These are phyloP conservation scores for Caradrina clavipalpis DNA, from an alignment of 2,888 invertebrate genomes.

Conservation along the genomic window DNA sequence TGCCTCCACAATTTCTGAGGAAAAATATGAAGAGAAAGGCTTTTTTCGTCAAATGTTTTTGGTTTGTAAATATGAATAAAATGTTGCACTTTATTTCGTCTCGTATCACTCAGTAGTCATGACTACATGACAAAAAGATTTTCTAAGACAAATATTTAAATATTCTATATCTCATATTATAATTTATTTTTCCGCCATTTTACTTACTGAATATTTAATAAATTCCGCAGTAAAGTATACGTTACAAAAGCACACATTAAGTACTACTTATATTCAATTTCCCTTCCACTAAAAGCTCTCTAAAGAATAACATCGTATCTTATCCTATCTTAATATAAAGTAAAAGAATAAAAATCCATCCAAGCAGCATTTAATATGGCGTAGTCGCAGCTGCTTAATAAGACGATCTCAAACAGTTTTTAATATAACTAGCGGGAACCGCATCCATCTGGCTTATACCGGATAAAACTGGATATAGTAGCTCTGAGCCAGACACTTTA, in stretches of 20 bases:
- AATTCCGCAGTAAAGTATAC: slow-evolving; percentile 17
- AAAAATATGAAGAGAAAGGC: background rate
- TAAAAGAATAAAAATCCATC: slow-evolving; percentile 24
- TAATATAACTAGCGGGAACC: slow-evolving; percentile 56
- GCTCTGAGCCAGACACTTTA: slow-evolving; percentile 35
- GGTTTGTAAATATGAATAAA: background rate
- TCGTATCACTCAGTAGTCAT: background rate
- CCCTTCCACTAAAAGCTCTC: background rate
- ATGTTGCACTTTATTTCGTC: too few relatives aligned
- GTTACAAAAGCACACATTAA: slow-evolving; percentile 2
- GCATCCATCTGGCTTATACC: slow-evolving; percentile 56
- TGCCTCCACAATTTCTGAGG: background rate
- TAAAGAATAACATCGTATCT: slow-evolving; percentile 22
- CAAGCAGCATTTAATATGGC: slow-evolving; percentile 43
- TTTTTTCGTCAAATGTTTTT: background rate
- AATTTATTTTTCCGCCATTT: slow-evolving; percentile 5
- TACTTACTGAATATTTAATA: slow-evolving; percentile 5
- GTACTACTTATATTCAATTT: slow-evolving; percentile 11
- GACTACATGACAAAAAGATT: background rate
- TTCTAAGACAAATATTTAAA: background rate
- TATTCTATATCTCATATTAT: background rate
- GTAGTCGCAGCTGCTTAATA: slow-evolving; percentile 50
- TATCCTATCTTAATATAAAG: slow-evolving; percentile 26
- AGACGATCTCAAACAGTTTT: slow-evolving; percentile 49
- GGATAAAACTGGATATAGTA: slow-evolving; percentile 54